Evolutionary conservation across 2,797 vertebrate species (phyloP).

Genomic region (Harpagifer antarcticus): DNA sequence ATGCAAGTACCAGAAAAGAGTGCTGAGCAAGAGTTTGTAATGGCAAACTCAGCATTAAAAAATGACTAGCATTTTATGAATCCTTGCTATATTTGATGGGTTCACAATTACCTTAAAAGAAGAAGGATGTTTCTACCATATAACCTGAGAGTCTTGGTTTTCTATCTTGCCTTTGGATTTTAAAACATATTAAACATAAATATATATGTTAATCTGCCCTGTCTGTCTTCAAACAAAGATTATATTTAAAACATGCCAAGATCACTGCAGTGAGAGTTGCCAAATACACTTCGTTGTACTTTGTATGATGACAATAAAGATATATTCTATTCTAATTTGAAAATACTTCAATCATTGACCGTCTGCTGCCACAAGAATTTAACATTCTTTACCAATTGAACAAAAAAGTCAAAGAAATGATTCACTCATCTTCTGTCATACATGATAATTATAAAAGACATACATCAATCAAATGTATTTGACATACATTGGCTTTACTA

Average conservation of each 20-base stretch:
- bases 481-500: conserved; percentile 5
- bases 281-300: too few relatives aligned
- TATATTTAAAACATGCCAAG: conserved; percentile 4
- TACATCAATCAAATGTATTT: conserved; percentile 22
- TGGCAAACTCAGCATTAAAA: conserved; percentile 45
- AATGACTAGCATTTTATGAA: conserved; percentile 10
- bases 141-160: background rate
- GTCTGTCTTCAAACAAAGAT: conserved; percentile 1
- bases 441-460: conserved; percentile 10
- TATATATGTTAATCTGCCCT: background rate
- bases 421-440: background rate
- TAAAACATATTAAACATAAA: background rate
- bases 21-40: conserved; percentile 24
- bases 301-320: too few relatives aligned
- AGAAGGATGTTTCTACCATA: too few relatives aligned
- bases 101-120: conserved; percentile 30
- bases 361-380: background rate
- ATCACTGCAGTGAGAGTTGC: too few relatives aligned
- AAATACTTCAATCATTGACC: background rate
- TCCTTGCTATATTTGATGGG: conserved; percentile 18
- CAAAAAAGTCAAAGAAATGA: conserved; percentile 13
- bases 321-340: background rate
- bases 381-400: background rate
- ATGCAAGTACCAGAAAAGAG: conserved; percentile 15
- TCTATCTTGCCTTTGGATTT: conserved; percentile 2